Percentiles rank a stretch among this genome's conserved stretches.
These are phyloP conservation scores for Syncerus caffer DNA, from an alignment of 2,797 vertebrate species.

Conservation along the genomic window DNA sequence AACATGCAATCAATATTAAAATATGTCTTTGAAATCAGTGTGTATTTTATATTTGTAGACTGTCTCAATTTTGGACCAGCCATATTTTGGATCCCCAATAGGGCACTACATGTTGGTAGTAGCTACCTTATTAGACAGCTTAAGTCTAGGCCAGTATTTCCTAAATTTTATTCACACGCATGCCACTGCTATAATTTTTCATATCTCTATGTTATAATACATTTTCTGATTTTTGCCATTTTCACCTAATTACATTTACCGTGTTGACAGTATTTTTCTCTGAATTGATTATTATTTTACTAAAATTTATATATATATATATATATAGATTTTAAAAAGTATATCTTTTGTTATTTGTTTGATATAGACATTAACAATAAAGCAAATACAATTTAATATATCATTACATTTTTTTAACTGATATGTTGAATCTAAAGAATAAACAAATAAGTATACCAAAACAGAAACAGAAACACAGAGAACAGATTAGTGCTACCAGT, in stretches of 20 bases:
- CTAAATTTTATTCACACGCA: not conserved
- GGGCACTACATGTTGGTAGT: not conserved
- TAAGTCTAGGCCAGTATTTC: not conserved
- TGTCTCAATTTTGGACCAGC: not conserved
- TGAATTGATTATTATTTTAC: not conserved
- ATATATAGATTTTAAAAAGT: not conserved
- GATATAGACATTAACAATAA: not conserved
- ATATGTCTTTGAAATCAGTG: not conserved
- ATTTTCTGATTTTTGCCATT: not conserved
- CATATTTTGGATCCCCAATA: not conserved
- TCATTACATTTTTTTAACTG: not conserved
- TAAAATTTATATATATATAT: not conserved
- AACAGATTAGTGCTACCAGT: not conserved
- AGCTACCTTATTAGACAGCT: not conserved
- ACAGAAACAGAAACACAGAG: not conserved
- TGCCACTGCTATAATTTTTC: not conserved
- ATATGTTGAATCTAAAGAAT: not conserved
- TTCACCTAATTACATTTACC: not conserved
- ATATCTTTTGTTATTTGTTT: not conserved
- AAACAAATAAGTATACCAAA: not conserved
- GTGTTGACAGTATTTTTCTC: not conserved
- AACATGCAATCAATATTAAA: not conserved
- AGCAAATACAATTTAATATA: not conserved
- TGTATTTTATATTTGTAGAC: not conserved
- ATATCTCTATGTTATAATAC: not conserved